Evolutionary conservation across 2,797 vertebrate species (phyloP), one percentile per base, ranked within the genome.

Genomic region (Oreochromis mossambicus): DNA sequence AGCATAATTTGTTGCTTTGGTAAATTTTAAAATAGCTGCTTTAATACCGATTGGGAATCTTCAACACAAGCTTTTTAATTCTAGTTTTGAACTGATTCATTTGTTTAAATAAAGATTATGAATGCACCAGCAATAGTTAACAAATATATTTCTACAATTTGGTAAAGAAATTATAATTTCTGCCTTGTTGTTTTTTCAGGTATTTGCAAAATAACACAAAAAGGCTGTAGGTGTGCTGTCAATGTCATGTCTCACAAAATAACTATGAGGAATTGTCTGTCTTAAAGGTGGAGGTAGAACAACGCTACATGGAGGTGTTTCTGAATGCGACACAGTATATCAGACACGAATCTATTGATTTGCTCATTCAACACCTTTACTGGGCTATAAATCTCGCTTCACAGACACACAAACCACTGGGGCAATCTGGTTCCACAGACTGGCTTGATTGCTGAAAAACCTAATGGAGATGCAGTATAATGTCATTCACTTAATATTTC

Each of bases 341-440:
- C 92, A 92, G 91, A 94, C 92, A 91, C 66, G 3, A 75, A 93
- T 91, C 92, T 92, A 94, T 94, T 94, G 92, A 95, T 95, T 92
- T 91, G 68, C 83, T 85, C 90, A 83, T 91, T 94, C 89, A 87
- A 73, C 86, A 79, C 83, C 87, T 86, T 90, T 88, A 86, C 83
- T 56, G 51, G 87, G 73, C 79, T 80, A 92, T 94, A 93, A 93
- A 94, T 94, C 92, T 92, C 79, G 78, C 90, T 92, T 91, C 89
- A 88, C 90, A 92, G 78, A 81, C 84, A 77, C 56, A 86, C 80
- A 78, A 73, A 79, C 81, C 80, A 83, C 87, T 87, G 87, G 92
- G 88, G 68, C 88, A 94, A 89, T 90, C 85, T 88, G 79, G 87
- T 73, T 81, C 78, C 48, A 77, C 21, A 79, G 78, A 78, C 86